A percentile compares a stretch with the other conserved stretches of the same genome.
Conservation (phyloP, 2,797 vertebrate genomes). For the Acrocephalus scirpaceus region DNA sequence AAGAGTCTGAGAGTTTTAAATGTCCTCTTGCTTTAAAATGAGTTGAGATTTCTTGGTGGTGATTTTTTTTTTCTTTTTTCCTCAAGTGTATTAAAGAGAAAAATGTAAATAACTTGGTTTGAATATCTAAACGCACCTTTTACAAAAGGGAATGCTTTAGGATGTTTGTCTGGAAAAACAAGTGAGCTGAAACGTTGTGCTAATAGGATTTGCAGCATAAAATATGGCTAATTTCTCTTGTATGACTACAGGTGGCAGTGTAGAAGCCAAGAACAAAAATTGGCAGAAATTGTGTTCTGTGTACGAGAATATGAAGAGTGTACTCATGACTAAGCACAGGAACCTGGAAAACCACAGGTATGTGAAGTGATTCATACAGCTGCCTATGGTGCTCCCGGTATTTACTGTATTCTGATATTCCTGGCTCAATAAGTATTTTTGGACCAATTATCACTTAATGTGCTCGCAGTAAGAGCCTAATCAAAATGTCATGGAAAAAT, state of each 20-base stretch:
- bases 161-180: background rate
- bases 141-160: background rate
- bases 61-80: background rate
- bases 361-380: conserved; percentile 71
- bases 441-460: conserved; percentile 45
- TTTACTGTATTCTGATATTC: conserved; percentile 38
- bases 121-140: background rate
- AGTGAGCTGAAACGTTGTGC: background rate
- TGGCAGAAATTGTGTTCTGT: conserved; percentile 68
- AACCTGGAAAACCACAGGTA: conserved; percentile 80
- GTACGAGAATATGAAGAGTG: conserved; percentile 56
- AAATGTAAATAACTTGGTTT: background rate
- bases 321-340: conserved; percentile 72
- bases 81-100: background rate
- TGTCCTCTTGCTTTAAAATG: background rate
- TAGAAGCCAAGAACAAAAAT: conserved; percentile 73
- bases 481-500: conserved; percentile 50
- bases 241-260: conserved; percentile 81
- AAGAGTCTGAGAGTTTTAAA: background rate
- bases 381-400: conserved; percentile 49
- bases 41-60: background rate
- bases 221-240: conserved; percentile 70
- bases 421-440: conserved; percentile 37
- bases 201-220: conserved; percentile 38
- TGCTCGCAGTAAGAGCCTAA: conserved; percentile 34